phyloP scores from a whole-genome alignment of 53 echinoderm and acorn worm genomes.

The Holothuria leucospilota region DNA sequence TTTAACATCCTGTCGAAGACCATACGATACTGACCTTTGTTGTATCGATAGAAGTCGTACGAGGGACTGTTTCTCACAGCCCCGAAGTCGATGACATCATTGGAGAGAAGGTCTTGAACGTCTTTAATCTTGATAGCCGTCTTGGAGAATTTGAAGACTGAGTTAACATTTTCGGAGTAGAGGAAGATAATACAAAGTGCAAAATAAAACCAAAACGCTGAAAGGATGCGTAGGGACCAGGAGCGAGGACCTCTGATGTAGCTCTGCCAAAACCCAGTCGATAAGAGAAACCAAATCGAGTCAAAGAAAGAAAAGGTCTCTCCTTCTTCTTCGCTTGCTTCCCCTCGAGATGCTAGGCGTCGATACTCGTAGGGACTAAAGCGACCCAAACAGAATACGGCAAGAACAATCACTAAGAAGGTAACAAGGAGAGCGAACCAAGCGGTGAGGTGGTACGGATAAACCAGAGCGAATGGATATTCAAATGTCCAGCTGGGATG shows the following conservation, averaged over 20 bases:
- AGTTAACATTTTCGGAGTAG: conserved; percentile 65
- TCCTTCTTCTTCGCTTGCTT: conserved; percentile 68
- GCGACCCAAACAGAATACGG: conserved; percentile 62
- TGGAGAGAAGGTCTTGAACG: conserved; percentile 66
- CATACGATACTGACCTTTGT: conserved; percentile 57
- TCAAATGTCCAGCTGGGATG: conserved; percentile 84
- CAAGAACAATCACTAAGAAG: conserved; percentile 59
- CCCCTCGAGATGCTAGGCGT: conserved; percentile 43
- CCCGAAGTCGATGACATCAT: conserved; percentile 78
- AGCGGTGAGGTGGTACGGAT: conserved; percentile 68
- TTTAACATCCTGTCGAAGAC: conserved; percentile 71
- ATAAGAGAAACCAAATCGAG: conserved; percentile 57
- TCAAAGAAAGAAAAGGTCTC: conserved; percentile 67
- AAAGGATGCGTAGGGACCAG: conserved; percentile 67
- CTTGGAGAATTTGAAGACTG: conserved; percentile 72
- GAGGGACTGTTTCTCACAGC: conserved; percentile 84
- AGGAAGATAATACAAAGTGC: conserved; percentile 69
- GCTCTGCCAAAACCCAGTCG: conserved; percentile 68
- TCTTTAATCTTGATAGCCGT: conserved; percentile 56
- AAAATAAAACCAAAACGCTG: conserved; percentile 85
- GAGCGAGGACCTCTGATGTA: conserved; percentile 73
- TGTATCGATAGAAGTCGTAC: conserved; percentile 76
- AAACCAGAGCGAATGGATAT: conserved; percentile 78
- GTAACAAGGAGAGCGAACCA: conserved; percentile 79
- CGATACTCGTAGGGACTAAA: conserved; percentile 81